Base-by-base conservation (phyloP, 1,140 invertebrate genomes). In the Diorhabda elongata region DNA sequence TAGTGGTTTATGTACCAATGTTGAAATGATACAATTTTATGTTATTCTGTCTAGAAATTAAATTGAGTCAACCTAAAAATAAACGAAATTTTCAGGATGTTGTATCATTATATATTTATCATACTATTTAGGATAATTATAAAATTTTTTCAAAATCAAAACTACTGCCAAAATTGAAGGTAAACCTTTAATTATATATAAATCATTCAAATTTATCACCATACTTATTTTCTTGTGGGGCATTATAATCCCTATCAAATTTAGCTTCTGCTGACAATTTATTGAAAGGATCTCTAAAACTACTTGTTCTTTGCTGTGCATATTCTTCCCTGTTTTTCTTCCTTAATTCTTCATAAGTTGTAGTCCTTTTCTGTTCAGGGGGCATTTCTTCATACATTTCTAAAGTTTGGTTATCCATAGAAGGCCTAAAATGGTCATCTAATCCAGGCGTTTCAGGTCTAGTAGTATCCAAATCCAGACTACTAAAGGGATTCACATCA, bases 301-400 rank as follows among this genome's bases (percentile, higher is more conserved):
- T 69, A 11, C 65, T 67, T 26, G 68, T 65, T 5, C 79, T 68
- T 68, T 79, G 81, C 67, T 82, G 83, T 45, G 83, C 76, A 76
- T 84, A 87, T 47, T 88, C 85, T 47, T 87, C 85, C 4, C 87
- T 78, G 78, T 89, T 88, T 74, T 82, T 82, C 44, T 79, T 82
- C 60, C 87, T 81, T 42, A 88, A 75, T 68, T 88, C 86, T 65
- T 89, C 87, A 74, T 89, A 88, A 59, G 83, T 82, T 44, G 82
- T 83, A 2, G 81, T 75, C 64, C 79, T 66, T 68, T 76, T 76
- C 60, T 78, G 78, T 47, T 76, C 75, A 44, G 79, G 78, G 45
- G 77, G 78, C 74, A 79, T 77, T 72, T 81, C 80, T 67, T 81
- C 79, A 52, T 8, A n/a, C n/a, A n/a, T 52, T 60, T 81, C 79